Base-by-base conservation (phyloP, 2,113 vertebrate species). In the Elanus axillaris region DNA sequence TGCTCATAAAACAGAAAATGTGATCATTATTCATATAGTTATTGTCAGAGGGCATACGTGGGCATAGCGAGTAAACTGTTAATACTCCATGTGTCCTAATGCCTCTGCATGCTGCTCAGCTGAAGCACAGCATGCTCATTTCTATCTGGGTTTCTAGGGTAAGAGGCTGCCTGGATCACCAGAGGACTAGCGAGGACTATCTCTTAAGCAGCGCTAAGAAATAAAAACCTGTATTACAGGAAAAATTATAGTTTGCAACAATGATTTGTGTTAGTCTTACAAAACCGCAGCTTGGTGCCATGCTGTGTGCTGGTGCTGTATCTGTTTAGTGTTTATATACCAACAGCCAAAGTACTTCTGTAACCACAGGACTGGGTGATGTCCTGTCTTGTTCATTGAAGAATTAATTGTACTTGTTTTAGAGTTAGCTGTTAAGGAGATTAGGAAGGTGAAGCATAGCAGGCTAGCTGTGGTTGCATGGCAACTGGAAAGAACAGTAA, bases 381-480 rank as follows among this genome's bases (percentile, higher is more conserved):
- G 71, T 82, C 91, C 94, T 88, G 58, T 87, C 77, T 93, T 73
- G 59, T 76, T 96, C 93, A 83, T 16, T 64, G 32, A 69, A 89
- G 91, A 97, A 93, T 93, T 96, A 92, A 94, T 94, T 93, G 86
- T 78, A 45, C 77, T 94, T 96, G 93, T 45, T 95, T 96, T 48
- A 89, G 92, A 90, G 91, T 94, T 94, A 94, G 75, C 88, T 91
- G 88, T 76, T 96, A 92, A 96, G 85, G 79, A 91, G 93, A 96
- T 94, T 91, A 96, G 83, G 94, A 96, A 82, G 76, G 89, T 92
- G 69, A 94, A 94, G 73, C 86, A 45, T 93, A 91, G 64, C 91
- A 79, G 93, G 80, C 77, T 87, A 86, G 93, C 91, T 72, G 73
- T 89, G 64, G 97, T 96, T 96, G 95, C 95, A 86, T 95, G 94